Base-by-base conservation (phyloP, 2,797 vertebrate genomes). In the Microtus californicus region DNA sequence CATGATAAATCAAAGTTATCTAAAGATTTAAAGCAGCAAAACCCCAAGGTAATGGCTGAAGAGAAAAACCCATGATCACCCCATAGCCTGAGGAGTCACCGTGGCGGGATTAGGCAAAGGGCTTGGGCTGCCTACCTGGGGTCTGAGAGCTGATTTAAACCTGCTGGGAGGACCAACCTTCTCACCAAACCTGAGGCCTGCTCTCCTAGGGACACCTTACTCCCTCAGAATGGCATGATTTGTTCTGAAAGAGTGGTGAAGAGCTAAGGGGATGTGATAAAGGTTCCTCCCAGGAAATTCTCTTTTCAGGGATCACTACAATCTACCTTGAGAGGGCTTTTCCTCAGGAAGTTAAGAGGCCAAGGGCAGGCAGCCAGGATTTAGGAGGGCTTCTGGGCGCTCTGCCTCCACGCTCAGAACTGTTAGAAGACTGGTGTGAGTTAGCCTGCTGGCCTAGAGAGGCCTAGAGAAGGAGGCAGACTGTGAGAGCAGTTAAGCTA, bases 1-100 rank as follows among this genome's bases (percentile, higher is more conserved):
- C 95, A 98, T 77, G 95, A 91, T 93, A 98, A 98, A 98, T 97
- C 97, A 98, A 98, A 98, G 98, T 97, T 94, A 98, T 95, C 93
- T 97, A 94, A 96, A 98, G 97, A 96, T 98, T 95, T 95, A 2
- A 94, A 93, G 91, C 67, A 95, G 82, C 83, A 95, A 95, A 97
- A 87, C 0, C 97, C 97, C 97, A 95, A 97, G 93, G 80, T 81
- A 97, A 97, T 97, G 88, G 97, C 45, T 89, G 95, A 76, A 80
- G 82, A 96, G 63, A 92, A 63, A 83, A 90, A 78, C 61, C 69
- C 85, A 74, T n/a, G 59, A 88, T 87, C 34, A 13, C 63, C 88
- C 43, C 48, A 67, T 5, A 69, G 80, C 63, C 37, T 10, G 12
- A 87, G 73, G 89, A 63, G 87, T 89, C 29, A 15, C 56, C 5